Evolutionary conservation across 2,888 invertebrate genomes (phyloP).

Genomic region (Scaptomyza parva): DNA sequence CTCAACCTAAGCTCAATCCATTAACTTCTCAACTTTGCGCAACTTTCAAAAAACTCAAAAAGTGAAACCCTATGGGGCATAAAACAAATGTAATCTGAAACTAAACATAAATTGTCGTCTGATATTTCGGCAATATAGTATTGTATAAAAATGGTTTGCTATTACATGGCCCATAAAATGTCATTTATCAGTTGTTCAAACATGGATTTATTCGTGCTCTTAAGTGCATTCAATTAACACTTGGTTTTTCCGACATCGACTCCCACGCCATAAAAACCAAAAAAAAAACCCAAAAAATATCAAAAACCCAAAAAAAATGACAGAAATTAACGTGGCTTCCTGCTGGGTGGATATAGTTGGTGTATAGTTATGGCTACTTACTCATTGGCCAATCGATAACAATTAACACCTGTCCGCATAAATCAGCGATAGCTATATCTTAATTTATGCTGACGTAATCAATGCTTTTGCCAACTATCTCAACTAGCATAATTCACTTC

Average conservation of each 20-base stretch:
- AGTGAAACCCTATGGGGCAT: slow-evolving; percentile 24
- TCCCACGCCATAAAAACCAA: slow-evolving; percentile 27
- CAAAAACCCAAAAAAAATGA: not conserved
- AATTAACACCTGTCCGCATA: slow-evolving; percentile 66
- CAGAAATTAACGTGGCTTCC: slow-evolving; percentile 40
- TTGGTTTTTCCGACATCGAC: slow-evolving; percentile 19
- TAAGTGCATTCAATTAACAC: slow-evolving; percentile 65
- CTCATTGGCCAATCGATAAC: slow-evolving; percentile 59
- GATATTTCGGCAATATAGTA: slow-evolving; percentile 35
- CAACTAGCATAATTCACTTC: slow-evolving; percentile 50
- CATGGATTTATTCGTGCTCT: slow-evolving; percentile 46
- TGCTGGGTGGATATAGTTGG: slow-evolving; percentile 31
- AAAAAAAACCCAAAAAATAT: no score
- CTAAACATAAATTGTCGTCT: slow-evolving; percentile 5
- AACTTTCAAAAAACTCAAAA: slow-evolving; percentile 2
- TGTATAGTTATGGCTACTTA: slow-evolving; percentile 41
- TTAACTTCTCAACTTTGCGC: not conserved
- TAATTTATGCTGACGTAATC: slow-evolving; percentile 75
- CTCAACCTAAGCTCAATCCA: not conserved
- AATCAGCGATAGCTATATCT: slow-evolving; percentile 63
- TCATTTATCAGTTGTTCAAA: slow-evolving; percentile 47
- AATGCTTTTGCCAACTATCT: slow-evolving; percentile 61
- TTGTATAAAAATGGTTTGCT: slow-evolving; percentile 35
- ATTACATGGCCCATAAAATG: slow-evolving; percentile 51
- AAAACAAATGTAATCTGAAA: not conserved